Base-by-base conservation (phyloP, 64 coral and sea anemone genomes). In the Porites lutea region DNA sequence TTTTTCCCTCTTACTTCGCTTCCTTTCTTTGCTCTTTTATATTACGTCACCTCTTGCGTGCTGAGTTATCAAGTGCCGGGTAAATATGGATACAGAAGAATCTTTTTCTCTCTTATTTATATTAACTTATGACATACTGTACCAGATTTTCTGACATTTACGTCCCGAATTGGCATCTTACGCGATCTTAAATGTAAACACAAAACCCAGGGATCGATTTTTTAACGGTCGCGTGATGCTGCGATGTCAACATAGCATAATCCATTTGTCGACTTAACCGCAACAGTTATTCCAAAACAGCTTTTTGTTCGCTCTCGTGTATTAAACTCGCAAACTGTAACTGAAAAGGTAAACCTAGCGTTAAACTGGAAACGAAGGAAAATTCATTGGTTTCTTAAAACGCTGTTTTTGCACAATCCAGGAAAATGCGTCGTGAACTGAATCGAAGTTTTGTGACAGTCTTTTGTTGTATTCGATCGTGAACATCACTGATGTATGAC, bases 51-150 rank as follows among this genome's bases (percentile, higher is more conserved):
- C 12, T 57, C 4, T 19, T 10, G 9, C 66, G 43, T 37, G 59
- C 27, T 43, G 8, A 62, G 47, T 63, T 20, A 20, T 69, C 16
- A 84, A 69, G 63, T n/a, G 46, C 44, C 69, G 15, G 52, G 62
- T 48, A 66, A 83, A 83, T 64, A 84, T 64, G 15, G 79, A 83
- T 44, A 83, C 63, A 84, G 81, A 84, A 84, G 81, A 69, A 84
- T 84, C 54, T 12, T 12, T 57, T 57, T 57, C 7, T 45, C 73
- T 52, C 46, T 16, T 6, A 74, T 15, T 37, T 50, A 74, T 76
- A 37, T 76, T 6, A 57, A 57, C 12, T 57, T 1, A 7, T 57
- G 54, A 57, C 54, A 9, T 57, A 55, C 53, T 50, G 15, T 16
- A n/a, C 48, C 73, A 47, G 73, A 50, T 48, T 75, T 75, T n/a